Base-by-base conservation (phyloP, 1,140 invertebrate species). In the Drosophila sp. region DNA sequence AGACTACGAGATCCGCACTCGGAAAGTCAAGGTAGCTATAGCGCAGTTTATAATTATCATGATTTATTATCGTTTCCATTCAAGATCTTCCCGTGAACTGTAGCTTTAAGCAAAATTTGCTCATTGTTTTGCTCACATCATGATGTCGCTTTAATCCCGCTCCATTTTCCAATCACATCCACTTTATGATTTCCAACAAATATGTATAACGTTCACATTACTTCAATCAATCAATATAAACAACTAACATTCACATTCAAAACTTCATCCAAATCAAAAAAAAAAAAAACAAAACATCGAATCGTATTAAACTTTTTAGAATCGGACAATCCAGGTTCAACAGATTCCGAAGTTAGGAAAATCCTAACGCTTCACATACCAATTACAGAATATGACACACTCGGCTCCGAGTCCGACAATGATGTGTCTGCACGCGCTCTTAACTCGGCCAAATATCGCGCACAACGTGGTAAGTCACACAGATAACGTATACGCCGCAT, bases 291-390 rank as follows among this genome's bases (percentile, higher is more conserved):
- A 79, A 56, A 75, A 86, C 90, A 92, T 92, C 91, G 90, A 89
- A 92, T 89, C 89, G 86, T 91, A 91, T 87, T 91, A 89, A 92
- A 92, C 90, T 93, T 95, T 95, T 92, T 95, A 95, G 95, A 96
- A 93, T 96, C 95, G 92, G 95, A 96, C 94, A 96, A 96, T 94
- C 94, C 96, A 93, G 95, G 95, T 91, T 96, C 95, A 91, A 96
- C 96, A 93, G 96, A 96, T 93, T 96, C 95, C 91, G 96, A 96
- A 93, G 95, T 96, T 93, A 96, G 96, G 95, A 96, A 96, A 94
- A 96, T 96, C 94, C 92, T 96, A 94, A 96, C 95, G 87, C 95
- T 96, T 92, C 95, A 96, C 94, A 95, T 96, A 94, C 95, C 96
- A 93, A 96, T 96, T 95, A 96, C 95, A 94, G 95, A 96, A 93